Conservation (phyloP, 2,113 vertebrate species). For the Zosterops borbonicus region DNA sequence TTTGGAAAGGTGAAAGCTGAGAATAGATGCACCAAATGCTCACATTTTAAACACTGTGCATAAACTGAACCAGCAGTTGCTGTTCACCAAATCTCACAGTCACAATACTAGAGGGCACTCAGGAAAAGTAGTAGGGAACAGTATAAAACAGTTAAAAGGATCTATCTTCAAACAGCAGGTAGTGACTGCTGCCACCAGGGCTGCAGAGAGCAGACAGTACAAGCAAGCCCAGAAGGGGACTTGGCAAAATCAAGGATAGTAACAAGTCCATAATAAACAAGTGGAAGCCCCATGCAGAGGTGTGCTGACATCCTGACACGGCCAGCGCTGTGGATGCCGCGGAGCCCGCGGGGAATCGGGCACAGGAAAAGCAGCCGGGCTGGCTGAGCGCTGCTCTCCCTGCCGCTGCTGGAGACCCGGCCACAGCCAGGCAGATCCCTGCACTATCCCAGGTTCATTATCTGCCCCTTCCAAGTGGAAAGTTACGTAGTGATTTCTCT, state of each 20-base stretch:
- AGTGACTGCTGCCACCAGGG: background rate
- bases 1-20: background rate
- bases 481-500: background rate
- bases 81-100: background rate
- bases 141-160: background rate
- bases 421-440: fast-evolving
- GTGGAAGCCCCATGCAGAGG: background rate
- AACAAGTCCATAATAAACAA: background rate
- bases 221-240: background rate
- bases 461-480: background rate
- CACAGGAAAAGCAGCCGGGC: background rate
- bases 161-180: background rate
- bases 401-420: background rate
- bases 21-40: background rate
- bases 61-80: background rate
- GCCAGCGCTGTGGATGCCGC: background rate
- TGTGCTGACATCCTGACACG: background rate
- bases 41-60: background rate
- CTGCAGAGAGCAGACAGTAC: background rate
- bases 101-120: background rate
- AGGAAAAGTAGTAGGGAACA: background rate
- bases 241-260: background rate
- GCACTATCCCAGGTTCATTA: background rate
- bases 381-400: background rate
- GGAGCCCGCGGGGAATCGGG: background rate